Conservation (phyloP, 2,797 vertebrate species). For the Tamandua tetradactyla region DNA sequence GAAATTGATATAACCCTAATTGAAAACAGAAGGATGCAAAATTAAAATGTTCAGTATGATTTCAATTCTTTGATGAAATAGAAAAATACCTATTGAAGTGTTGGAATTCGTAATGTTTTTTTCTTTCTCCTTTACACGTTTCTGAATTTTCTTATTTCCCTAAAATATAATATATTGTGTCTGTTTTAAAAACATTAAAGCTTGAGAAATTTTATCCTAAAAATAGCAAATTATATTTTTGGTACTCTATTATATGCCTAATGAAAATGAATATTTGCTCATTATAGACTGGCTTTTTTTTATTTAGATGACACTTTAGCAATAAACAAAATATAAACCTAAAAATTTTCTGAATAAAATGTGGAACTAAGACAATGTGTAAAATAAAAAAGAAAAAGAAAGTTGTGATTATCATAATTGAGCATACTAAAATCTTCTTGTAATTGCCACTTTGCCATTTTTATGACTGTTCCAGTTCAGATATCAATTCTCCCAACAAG, state of each 20-base stretch:
- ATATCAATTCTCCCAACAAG: background rate
- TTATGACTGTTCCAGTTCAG: background rate
- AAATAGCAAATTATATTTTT: background rate
- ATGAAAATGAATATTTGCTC: background rate
- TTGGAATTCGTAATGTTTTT: background rate
- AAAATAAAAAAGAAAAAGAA: background rate
- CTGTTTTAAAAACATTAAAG: background rate
- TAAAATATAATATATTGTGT: background rate
- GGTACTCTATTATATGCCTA: background rate
- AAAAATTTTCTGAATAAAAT: background rate
- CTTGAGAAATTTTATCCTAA: background rate
- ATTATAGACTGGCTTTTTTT: background rate
- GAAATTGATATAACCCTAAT: background rate
- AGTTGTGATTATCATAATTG: background rate
- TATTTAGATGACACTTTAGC: background rate
- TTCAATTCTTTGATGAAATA: background rate
- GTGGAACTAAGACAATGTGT: background rate
- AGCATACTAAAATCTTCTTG: background rate
- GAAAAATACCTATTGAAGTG: background rate
- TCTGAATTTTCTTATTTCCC: background rate
- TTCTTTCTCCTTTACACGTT: background rate
- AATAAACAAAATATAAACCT: background rate
- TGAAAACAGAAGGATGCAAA: background rate
- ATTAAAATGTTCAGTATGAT: background rate
- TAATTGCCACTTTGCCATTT: background rate